Base-by-base conservation (phyloP, 1,140 invertebrate species). In the Trachymyrmex septentrionalis region DNA sequence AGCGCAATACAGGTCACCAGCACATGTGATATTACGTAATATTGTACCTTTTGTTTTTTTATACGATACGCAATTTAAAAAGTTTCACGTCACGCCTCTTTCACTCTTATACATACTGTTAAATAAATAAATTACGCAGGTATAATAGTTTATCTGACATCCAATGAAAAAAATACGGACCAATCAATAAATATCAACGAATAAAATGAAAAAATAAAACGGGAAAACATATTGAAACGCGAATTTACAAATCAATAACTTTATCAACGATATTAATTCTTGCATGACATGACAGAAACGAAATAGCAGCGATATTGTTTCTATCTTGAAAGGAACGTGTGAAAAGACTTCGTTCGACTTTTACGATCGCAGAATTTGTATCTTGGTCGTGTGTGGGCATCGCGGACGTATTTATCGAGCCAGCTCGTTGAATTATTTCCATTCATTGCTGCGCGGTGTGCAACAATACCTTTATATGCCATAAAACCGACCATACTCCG, bases 311-410 rank as follows among this genome's bases (percentile, higher is more conserved):
- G 27, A 19, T 14, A 72, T 14, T 1, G 9, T 55, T 55, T 10
- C 27, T 7, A 7, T 3, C 3, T 81, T 57, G 57, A 69, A 50
- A 71, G 27, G 24, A 12, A 92, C 87, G 85, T 91, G 82, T 63
- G 87, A 88, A 73, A 27, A 44, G 66, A 81, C 12, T 61, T 86
- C 81, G 86, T 90, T 87, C 91, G 92, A 94, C 91, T 93, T 95
- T 94, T 93, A 94, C 91, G 93, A 94, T 90, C 66, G 82, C 86
- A 59, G 90, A 94, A 95, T 94, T 94, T 93, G 93, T 94, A 93
- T 93, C 91, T 88, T 80, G 81, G 80, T 77, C 88, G 84, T 50
- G 12, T 16, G 38, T 78, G 67, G 71, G 72, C 80, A 61, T 71
- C 85, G 19, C 57, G 78, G 84, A 67, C 75, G 87, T 89, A 92